Base-by-base conservation (phyloP, 2,888 invertebrate species). In the Drosophila formosana region DNA sequence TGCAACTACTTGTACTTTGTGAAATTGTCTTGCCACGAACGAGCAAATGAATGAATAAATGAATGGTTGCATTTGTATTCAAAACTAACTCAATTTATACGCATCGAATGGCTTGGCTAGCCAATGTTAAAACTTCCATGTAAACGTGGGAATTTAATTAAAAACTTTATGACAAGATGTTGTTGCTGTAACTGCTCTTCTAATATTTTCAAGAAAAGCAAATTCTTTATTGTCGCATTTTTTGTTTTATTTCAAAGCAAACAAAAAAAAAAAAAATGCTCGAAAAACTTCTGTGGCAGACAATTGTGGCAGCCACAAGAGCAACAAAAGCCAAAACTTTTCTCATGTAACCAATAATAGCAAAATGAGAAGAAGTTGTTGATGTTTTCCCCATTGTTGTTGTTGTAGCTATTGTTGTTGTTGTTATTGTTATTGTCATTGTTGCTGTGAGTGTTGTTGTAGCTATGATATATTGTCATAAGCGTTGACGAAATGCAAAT, bases 131-230 rank as follows among this genome's bases (percentile, higher is more conserved):
- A 60, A 49, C 30, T 64, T 23, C 34, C 62, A 67, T 70, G 69
- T 67, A 75, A 89, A 78, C 75, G 74, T 63, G 80, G 72, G 71
- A 84, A 86, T 86, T 86, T 86, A 86, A 86, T 86, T 86, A 86
- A 86, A 84, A 87, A 86, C 78, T 86, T 89, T 88, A 78, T 80
- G 82, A 82, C 82, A 89, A 75, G 74, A 77, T 87, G 84, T 84
- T 80, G 78, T 63, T 57, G n/a, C 13, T 32, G 78, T 65, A 53
- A 9, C 13, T 30, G 7, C 52, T 37, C 6, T 2, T 63, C 63
- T 32, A 58, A 63, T 60, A 46, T 45, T 37, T 61, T 28, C 47
- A 60, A 58, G 47, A n/a, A 69, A 65, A 49, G 28, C 9, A 53
- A 58, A 64, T 70, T 70, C 45, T 62, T 63, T 64, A 64, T 57